These are phyloP conservation scores for Pseudochromis fuscus DNA, from an alignment of 2,797 vertebrate genomes.

Conservation along the genomic window DNA sequence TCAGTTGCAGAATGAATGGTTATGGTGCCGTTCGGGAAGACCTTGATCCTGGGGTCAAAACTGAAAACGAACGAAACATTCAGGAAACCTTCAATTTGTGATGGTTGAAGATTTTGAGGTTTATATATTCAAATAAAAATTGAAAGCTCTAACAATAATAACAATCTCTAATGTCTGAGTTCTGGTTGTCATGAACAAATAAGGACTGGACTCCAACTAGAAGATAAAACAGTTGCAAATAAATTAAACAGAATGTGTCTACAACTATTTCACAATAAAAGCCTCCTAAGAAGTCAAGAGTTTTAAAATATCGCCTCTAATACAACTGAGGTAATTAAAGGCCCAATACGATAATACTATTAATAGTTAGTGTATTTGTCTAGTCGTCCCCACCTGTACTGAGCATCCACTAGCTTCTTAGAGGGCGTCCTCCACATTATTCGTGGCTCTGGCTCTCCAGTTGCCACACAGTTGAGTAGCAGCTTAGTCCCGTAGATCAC, in stretches of 20 bases:
- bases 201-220: too few relatives aligned
- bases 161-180: too few relatives aligned
- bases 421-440: slow-evolving; percentile 93
- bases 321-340: too few relatives aligned
- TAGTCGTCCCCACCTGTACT: slow-evolving; percentile 88
- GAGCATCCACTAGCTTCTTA: slow-evolving; percentile 90
- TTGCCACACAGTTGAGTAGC: slow-evolving; percentile 89
- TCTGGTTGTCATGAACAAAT: too few relatives aligned
- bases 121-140: too few relatives aligned
- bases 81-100: neutral
- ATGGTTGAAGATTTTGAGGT: neutral
- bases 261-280: too few relatives aligned
- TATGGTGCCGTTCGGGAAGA: slow-evolving; percentile 90
- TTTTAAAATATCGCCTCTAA: too few relatives aligned
- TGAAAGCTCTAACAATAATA: too few relatives aligned
- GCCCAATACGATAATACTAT: too few relatives aligned
- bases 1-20: slow-evolving; percentile 87
- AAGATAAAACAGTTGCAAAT: too few relatives aligned
- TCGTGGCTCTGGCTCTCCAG: slow-evolving; percentile 89
- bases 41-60: slow-evolving; percentile 89
- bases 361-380: neutral
- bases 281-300: too few relatives aligned
- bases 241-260: too few relatives aligned
- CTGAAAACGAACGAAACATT: slow-evolving; percentile 62
- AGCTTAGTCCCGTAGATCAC: slow-evolving; percentile 88